Base-by-base conservation (phyloP, 2,113 vertebrate species). In the Bubo blakistoni region DNA sequence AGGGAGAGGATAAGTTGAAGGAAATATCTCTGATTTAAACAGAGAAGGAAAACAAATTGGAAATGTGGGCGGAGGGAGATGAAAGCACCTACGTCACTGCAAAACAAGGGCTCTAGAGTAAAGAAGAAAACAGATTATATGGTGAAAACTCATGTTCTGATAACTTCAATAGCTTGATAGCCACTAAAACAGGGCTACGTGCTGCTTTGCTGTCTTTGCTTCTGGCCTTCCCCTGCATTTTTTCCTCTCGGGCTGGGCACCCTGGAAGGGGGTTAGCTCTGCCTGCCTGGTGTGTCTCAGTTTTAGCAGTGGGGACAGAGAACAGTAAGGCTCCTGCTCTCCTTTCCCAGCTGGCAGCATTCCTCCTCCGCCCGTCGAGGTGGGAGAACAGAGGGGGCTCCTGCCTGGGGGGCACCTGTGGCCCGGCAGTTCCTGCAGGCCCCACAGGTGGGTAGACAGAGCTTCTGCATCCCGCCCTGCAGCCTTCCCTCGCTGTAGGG, bases 41-140 rank as follows among this genome's bases (percentile, higher is more conserved):
- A 44, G n/a, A 70, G 29, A 82, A 89, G 49, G 88, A 94, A 94
- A 94, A 89, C 78, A 94, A 91, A 34, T 57, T 58, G 63, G 81
- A 92, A 92, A n/a, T 24, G 14, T 36, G 62, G 27, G 46, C 2
- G 20, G 27, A 32, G 54, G 47, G 44, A 92, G 54, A 54, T 77
- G 40, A 92, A 82, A 88, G 72, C 25, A 70, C 44, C 83, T 40
- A 54, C 5, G 7, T 92, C 61, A 51, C 29, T 25, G 9, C 69
- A 84, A 81, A 81, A 44, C 72, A 61, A 61, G 11, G 44, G 27
- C 36, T 71, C n/a, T 49, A 9, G 22, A 67, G 47, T 79, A 15
- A 90, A 79, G 62, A 40, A 46, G 8, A 3, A 34, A 83, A 86
- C 54, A 47, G 6, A 21, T 34, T 40, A 6, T 59, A 8, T 34